phyloP scores from a whole-genome alignment of 2,797 vertebrate genomes.

The Amblyraja radiata region DNA sequence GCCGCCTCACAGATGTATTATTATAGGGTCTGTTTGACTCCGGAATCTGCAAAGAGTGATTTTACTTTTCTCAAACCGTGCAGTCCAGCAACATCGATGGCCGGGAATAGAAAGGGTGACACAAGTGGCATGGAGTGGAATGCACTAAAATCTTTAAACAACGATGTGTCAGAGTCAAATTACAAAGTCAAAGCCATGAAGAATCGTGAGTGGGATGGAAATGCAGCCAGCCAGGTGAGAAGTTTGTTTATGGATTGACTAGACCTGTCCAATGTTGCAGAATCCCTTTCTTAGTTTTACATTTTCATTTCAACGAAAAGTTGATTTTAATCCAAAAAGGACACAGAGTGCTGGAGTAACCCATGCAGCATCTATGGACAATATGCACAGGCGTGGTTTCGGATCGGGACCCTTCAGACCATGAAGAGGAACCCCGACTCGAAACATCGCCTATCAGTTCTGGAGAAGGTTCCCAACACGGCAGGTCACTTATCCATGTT shows the following conservation, averaged over 20 bases:
- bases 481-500: too few species aligned
- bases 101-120: conserved; percentile 53
- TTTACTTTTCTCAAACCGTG: conserved; percentile 67
- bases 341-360: too few species aligned
- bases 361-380: too few species aligned
- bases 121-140: not conserved
- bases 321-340: not conserved
- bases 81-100: conserved; percentile 51
- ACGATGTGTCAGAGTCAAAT: not conserved
- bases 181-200: not conserved
- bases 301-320: too few species aligned
- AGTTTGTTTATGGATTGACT: conserved; percentile 40
- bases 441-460: too few species aligned
- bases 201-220: not conserved
- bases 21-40: conserved; percentile 85
- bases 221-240: not conserved
- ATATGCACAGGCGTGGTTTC: too few species aligned
- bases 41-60: conserved; percentile 76
- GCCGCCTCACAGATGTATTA: conserved; percentile 76
- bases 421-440: too few species aligned
- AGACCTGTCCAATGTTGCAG: conserved; percentile 42
- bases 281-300: not conserved
- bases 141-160: not conserved
- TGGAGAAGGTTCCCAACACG: too few species aligned
- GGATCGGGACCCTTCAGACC: too few species aligned